phyloP scores from a whole-genome alignment of 2,113 vertebrate genomes.

The Aphyosemion australe region DNA sequence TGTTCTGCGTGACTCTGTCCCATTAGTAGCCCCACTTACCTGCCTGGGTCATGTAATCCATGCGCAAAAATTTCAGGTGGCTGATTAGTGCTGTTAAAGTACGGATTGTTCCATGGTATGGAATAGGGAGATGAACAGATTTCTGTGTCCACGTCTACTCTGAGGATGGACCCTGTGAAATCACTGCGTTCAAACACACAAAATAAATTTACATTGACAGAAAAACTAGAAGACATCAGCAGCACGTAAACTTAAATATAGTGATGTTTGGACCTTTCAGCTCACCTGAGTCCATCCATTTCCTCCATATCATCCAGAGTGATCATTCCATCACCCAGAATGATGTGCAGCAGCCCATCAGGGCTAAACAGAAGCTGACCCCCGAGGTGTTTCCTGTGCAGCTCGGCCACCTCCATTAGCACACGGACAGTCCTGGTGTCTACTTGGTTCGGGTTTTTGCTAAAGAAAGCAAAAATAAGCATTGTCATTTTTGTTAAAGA shows the following conservation, averaged over 20 bases:
- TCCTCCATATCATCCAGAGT: constrained; percentile 99
- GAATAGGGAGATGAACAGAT: constrained; percentile 87
- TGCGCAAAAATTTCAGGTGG: constrained; percentile 98
- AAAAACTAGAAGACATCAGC: background rate
- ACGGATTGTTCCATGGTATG: constrained; percentile 93
- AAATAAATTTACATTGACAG: constrained; percentile 10
- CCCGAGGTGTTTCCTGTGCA: constrained; percentile 95
- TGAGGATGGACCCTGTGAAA: constrained; percentile 96
- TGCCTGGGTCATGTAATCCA: constrained; percentile 96
- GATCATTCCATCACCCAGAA: constrained; percentile 98
- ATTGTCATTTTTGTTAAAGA: background rate
- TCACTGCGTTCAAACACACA: constrained; percentile 83
- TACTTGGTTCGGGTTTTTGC: constrained; percentile 96
- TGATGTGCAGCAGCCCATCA: constrained; percentile 91
- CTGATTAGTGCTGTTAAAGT: constrained; percentile 99
- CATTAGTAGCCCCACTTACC: constrained; percentile 79
- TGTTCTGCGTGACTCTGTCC: background rate
- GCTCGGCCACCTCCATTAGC: constrained; percentile 95
- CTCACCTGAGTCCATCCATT: constrained; percentile 98
- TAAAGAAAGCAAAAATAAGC: constrained; percentile 47
- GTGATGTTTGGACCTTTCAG: constrained; percentile 4
- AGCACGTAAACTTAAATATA: background rate
- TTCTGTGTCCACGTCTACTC: constrained; percentile 92
- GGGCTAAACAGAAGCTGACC: constrained; percentile 93
- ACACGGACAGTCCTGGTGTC: constrained; percentile 88